Percentiles rank a stretch among this genome's conserved stretches.
Evolutionary conservation across 2,888 invertebrate species (phyloP).

Genomic region (Heliconius cydno): DNA sequence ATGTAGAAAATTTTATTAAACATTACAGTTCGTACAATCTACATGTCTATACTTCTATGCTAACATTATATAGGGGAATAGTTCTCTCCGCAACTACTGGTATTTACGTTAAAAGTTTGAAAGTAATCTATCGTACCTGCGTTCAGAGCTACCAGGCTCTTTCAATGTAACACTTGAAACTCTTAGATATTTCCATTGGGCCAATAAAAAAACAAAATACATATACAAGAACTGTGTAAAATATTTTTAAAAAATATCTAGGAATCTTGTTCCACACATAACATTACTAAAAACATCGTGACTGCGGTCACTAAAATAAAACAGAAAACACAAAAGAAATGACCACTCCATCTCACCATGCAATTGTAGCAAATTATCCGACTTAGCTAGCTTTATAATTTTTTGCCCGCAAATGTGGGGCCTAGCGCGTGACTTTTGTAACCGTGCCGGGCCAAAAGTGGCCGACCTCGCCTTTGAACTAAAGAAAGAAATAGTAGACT

Average conservation of each 20-base stretch:
- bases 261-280: neutral
- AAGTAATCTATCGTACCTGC: too few relatives aligned
- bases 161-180: too few relatives aligned
- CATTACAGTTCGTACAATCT: too few relatives aligned
- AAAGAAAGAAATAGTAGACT: constrained; percentile 42
- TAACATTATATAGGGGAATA: too few relatives aligned
- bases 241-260: neutral
- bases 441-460: constrained; percentile 74
- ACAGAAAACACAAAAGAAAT: constrained; percentile 5
- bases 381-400: constrained; percentile 57
- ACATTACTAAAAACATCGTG: neutral
- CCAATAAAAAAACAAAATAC: too few relatives aligned
- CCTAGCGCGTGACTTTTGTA: constrained; percentile 75
- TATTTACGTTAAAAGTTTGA: too few relatives aligned
- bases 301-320: constrained; percentile 5
- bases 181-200: too few relatives aligned
- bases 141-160: too few relatives aligned
- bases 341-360: constrained; percentile 22
- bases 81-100: too few relatives aligned
- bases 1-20: too few relatives aligned
- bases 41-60: too few relatives aligned
- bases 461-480: constrained; percentile 68
- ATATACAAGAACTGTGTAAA: too few relatives aligned
- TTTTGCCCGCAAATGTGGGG: constrained; percentile 67
- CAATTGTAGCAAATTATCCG: constrained; percentile 62